These are phyloP conservation scores for Caenorhabditis sulstoni DNA, from an alignment of 2,888 invertebrate genomes.

Conservation along the genomic window DNA sequence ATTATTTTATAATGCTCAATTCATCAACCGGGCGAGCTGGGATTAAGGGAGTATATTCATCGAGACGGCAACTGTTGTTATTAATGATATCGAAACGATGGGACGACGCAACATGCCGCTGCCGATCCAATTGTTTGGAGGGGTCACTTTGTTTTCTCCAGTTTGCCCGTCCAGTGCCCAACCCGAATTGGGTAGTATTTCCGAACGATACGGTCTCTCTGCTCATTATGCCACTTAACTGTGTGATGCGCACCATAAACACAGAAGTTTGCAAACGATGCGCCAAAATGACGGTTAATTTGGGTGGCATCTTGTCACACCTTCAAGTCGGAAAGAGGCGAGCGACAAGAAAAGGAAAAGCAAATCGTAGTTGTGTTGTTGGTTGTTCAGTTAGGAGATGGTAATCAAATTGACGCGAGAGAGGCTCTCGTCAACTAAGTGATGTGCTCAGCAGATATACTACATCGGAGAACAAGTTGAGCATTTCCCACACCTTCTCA, in stretches of 20 bases:
- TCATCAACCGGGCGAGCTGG: conserved; percentile 34
- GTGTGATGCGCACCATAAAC: neutral
- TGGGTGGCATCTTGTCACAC: neutral
- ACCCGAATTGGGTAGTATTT: conserved; percentile 26
- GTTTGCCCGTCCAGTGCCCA: neutral
- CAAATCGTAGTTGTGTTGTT: conserved; percentile 59
- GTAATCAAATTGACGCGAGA: conserved; percentile 66
- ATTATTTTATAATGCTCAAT: conserved; percentile 52
- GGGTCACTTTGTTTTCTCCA: conserved; percentile 6
- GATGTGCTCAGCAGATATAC: conserved; percentile 57
- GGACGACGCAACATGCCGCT: neutral
- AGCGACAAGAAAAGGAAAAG: conserved; percentile 23
- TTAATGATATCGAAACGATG: conserved; percentile 17
- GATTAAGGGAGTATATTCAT: conserved; percentile 1
- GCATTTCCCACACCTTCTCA: conserved; percentile 12
- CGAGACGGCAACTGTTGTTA: conserved; percentile 8
- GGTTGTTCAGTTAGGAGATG: conserved; percentile 63
- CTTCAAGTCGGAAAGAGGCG: neutral
- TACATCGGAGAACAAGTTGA: conserved; percentile 48
- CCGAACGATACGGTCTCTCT: conserved; percentile 3
- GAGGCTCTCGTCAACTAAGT: conserved; percentile 61
- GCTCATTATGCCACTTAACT: neutral
- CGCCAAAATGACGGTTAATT: conserved; percentile 23
- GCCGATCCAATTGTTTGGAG: neutral
- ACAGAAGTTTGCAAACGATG: neutral